Evolutionary conservation across 1,140 invertebrate genomes (phyloP).

Genomic region (Heliconius congener): DNA sequence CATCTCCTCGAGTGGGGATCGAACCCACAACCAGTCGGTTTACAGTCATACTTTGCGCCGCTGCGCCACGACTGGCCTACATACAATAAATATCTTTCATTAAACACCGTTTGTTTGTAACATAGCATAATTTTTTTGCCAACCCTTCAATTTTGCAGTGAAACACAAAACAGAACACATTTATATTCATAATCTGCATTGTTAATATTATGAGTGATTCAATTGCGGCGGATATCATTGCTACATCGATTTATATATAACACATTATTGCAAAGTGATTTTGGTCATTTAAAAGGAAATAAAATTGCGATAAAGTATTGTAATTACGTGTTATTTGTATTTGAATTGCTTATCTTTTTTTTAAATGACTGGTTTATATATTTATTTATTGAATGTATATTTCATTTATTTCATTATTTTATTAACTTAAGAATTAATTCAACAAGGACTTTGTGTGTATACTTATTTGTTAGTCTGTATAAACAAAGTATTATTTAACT

Average conservation of each 20-base stretch:
- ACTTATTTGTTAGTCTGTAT: too few species aligned
- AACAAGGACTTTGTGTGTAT: too few species aligned
- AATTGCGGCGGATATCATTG: slow-evolving; percentile 9
- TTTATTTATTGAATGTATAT: too few species aligned
- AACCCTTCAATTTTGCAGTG: neutral
- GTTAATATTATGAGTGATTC: slow-evolving; percentile 7
- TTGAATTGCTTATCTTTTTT: neutral
- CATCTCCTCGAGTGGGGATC: too few species aligned
- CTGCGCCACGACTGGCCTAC: too few species aligned
- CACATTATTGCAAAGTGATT: slow-evolving; percentile 5
- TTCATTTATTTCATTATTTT: too few species aligned
- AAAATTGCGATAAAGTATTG: neutral
- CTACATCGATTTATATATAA: slow-evolving; percentile 11
- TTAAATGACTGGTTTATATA: neutral
- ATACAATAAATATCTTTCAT: too few species aligned
- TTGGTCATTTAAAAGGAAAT: neutral
- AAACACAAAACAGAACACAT: neutral
- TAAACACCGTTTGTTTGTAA: too few species aligned
- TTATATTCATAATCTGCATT: slow-evolving; percentile 2
- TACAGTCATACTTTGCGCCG: too few species aligned
- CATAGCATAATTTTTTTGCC: neutral
- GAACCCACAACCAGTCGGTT: too few species aligned
- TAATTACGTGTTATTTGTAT: neutral
- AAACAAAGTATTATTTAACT: too few species aligned
- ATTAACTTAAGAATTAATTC: too few species aligned